Percentiles rank a stretch among this genome's conserved stretches.
Evolutionary conservation across 2,797 vertebrate species (phyloP).

Genomic region (Crypturellus tataupa): DNA sequence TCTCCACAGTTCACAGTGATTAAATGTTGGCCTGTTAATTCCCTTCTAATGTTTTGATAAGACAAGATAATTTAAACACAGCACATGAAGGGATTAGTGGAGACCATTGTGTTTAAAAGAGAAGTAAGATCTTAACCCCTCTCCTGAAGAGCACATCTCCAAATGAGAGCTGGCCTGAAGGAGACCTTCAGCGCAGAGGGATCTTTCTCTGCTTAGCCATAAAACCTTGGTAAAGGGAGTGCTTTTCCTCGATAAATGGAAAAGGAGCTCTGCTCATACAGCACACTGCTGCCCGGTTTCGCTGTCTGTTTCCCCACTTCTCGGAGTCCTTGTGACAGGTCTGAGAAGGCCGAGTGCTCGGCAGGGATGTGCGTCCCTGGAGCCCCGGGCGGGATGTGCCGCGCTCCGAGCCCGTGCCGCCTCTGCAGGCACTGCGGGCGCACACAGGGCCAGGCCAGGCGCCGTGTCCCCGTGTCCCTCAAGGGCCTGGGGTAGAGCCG

Average conservation of each 20-base stretch:
- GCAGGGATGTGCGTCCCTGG: accelerated
- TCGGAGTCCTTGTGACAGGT: accelerated
- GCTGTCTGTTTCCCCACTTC: background rate
- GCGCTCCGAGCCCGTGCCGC: background rate
- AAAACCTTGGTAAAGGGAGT: background rate
- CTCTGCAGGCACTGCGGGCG: background rate
- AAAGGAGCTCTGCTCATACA: background rate
- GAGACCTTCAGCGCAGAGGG: accelerated
- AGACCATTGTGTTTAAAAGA: background rate
- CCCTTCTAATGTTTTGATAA: background rate
- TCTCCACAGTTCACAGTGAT: background rate
- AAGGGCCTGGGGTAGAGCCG: no score
- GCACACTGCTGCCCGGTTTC: background rate
- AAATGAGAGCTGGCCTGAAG: accelerated
- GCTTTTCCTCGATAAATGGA: background rate
- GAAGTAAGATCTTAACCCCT: background rate
- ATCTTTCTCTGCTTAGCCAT: background rate
- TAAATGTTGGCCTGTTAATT: background rate
- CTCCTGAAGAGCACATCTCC: background rate
- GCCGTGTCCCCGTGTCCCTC: no score
- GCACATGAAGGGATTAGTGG: background rate
- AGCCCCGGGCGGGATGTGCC: background rate
- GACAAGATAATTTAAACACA: background rate
- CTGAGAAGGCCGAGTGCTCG: accelerated
- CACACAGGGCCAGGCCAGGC: accelerated